Evolutionary conservation across 1,140 invertebrate genomes (phyloP), one percentile per base, ranked within the genome.

Genomic region (Drosophila guanche): DNA sequence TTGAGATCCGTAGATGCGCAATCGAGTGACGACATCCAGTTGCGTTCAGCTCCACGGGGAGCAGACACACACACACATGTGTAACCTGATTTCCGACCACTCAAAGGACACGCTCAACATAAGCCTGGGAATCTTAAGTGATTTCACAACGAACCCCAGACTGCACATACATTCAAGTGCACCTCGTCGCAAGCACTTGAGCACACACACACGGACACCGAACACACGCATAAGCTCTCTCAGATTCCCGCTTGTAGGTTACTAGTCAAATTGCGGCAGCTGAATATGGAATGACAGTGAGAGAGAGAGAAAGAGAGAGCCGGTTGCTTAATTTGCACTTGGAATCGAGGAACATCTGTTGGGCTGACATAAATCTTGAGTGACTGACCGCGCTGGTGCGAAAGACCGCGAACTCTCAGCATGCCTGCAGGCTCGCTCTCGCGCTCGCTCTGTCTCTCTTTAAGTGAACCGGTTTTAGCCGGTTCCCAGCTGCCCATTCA

Each of bases 281-380:
- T 65, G 63, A 46, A 55, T 42, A 47, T 41, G 69, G 33, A 37
- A 37, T 37, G 52, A 40, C 37, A 59, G 29, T 8, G 50, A 60
- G 53, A 45, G 48, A 47, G 69, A 22, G 23, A n/a, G 68, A 7
- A 12, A 16, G 51, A 12, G 50, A 50, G 47, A 16, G 62, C 16
- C 55, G 54, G 60, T 45, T 58, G 66, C 75, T 77, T 77, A 74
- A 68, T 60, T 68, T 86, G 66, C 84, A 76, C 78, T 71, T 70
- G 78, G 61, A 27, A 3, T 63, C 27, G 46, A 40, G 41, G 53
- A 88, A 88, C 83, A 88, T 88, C 83, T 88, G 83, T 88, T 88
- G 79, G 60, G 59, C 79, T 88, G 83, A 88, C 84, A 88, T 88
- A 88, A 88, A 88, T 88, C 83, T 86, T 83, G 84, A 88, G 83